Percentiles rank a stretch among this genome's conserved stretches.
phyloP scores from a whole-genome alignment of 2,113 vertebrate genomes.

The Enhydra lutris region DNA sequence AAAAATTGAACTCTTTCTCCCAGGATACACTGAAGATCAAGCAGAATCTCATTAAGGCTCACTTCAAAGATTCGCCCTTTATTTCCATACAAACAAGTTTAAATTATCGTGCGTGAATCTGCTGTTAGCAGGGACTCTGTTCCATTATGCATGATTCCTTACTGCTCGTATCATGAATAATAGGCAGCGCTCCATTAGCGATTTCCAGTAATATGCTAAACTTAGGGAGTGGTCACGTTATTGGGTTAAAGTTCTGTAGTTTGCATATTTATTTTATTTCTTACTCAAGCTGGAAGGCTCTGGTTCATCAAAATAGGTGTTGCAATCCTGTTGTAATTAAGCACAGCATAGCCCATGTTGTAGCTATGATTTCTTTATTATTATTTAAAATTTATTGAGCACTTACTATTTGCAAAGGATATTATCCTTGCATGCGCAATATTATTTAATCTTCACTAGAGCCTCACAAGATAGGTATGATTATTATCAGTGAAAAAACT shows the following conservation, averaged over 20 bases:
- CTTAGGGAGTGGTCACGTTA: slow-evolving; percentile 81
- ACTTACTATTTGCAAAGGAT: neutral
- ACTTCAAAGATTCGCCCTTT: slow-evolving; percentile 86
- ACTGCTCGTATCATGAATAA: slow-evolving; percentile 81
- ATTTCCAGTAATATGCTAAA: slow-evolving; percentile 79
- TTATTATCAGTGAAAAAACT: neutral
- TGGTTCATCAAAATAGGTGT: neutral
- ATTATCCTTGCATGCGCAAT: neutral
- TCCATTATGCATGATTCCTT: slow-evolving; percentile 86
- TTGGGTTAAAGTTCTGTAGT: slow-evolving; percentile 80
- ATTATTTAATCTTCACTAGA: neutral
- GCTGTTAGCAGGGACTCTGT: slow-evolving; percentile 85
- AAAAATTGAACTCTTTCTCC: slow-evolving; percentile 79
- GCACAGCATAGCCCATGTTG: neutral
- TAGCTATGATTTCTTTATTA: neutral
- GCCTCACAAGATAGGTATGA: neutral
- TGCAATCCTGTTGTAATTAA: slow-evolving; percentile 22
- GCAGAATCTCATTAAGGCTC: slow-evolving; percentile 86
- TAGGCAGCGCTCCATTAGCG: slow-evolving; percentile 77
- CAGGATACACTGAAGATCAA: slow-evolving; percentile 83
- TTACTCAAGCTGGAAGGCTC: slow-evolving; percentile 64
- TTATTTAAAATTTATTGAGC: slow-evolving; percentile 15
- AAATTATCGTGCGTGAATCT: slow-evolving; percentile 84
- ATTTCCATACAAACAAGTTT: slow-evolving; percentile 89
- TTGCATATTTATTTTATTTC: slow-evolving; percentile 80